These are phyloP conservation scores for Syngnathoides biaculeatus DNA, from an alignment of 2,113 vertebrate genomes.

Conservation along the genomic window DNA sequence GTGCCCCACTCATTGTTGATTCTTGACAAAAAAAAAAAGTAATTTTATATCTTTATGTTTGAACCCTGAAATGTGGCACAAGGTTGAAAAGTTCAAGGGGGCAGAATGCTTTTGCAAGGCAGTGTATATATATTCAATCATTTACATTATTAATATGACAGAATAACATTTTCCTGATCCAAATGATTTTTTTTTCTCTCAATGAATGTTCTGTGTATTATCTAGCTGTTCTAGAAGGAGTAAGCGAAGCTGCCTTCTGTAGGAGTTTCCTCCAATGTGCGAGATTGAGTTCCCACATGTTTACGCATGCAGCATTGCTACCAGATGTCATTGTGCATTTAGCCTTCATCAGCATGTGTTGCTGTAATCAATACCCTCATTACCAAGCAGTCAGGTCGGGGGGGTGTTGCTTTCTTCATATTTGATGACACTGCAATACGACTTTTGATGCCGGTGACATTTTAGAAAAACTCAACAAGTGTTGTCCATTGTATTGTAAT, in stretches of 20 bases:
- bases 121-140: too few species aligned
- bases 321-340: constrained; percentile 69
- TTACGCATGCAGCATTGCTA: constrained; percentile 69
- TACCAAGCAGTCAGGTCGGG: constrained; percentile 45
- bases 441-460: too few species aligned
- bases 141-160: not conserved
- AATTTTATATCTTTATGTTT: too few species aligned
- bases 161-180: not conserved
- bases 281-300: constrained; percentile 58
- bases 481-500: constrained; percentile 20
- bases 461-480: too few species aligned
- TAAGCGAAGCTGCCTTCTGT: constrained; percentile 23
- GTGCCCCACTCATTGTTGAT: too few species aligned
- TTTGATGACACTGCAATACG: constrained; percentile 39
- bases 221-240: constrained; percentile 1
- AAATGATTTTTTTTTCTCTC: not conserved
- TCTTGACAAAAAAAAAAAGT: too few species aligned
- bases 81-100: too few species aligned
- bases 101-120: too few species aligned
- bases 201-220: not conserved
- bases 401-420: constrained; percentile 48
- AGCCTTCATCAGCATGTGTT: constrained; percentile 66
- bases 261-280: constrained; percentile 32
- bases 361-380: constrained; percentile 65
- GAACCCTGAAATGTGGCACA: too few species aligned